phyloP scores from a whole-genome alignment of 2,888 invertebrate genomes.

The Agonopterix subpropinquella region DNA sequence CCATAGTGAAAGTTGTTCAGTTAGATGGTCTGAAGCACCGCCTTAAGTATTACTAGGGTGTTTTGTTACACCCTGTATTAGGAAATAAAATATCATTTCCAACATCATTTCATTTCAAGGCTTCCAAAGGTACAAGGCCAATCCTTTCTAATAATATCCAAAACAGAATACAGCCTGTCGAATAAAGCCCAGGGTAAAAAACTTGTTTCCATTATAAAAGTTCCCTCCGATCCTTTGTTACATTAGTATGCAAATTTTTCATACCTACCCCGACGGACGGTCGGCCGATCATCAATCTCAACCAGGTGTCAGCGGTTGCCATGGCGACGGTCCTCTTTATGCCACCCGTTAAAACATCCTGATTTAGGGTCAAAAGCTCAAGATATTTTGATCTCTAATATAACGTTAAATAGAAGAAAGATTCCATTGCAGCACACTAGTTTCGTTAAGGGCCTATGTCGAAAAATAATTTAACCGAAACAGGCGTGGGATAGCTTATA shows the following conservation, averaged over 20 bases:
- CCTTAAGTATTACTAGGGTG: no score
- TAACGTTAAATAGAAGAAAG: no score
- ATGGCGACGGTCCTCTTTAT: constrained; percentile 34
- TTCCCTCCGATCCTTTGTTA: constrained; percentile 33
- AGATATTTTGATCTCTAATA: not conserved
- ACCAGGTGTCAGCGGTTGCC: constrained; percentile 51
- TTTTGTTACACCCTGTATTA: no score
- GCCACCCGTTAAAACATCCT: constrained; percentile 13
- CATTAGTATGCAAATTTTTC: constrained; percentile 61
- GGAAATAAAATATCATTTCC: no score
- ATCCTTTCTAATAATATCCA: not conserved
- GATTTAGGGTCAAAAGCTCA: constrained; percentile 13
- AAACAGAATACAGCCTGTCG: not conserved
- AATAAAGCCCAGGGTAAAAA: constrained; percentile 16
- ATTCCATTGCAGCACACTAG: no score
- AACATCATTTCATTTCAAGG: not conserved
- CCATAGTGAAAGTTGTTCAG: no score
- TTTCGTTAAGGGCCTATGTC: no score
- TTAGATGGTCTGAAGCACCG: no score
- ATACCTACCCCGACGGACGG: constrained; percentile 37
- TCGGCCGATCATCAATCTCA: constrained; percentile 35
- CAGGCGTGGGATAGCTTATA: no score
- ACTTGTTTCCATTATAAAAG: constrained; percentile 32
- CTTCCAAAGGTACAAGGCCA: constrained; percentile 1
- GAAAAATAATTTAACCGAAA: no score